Evolutionary conservation across 1,140 invertebrate species (phyloP).

Genomic region (Orchesella cincta): DNA sequence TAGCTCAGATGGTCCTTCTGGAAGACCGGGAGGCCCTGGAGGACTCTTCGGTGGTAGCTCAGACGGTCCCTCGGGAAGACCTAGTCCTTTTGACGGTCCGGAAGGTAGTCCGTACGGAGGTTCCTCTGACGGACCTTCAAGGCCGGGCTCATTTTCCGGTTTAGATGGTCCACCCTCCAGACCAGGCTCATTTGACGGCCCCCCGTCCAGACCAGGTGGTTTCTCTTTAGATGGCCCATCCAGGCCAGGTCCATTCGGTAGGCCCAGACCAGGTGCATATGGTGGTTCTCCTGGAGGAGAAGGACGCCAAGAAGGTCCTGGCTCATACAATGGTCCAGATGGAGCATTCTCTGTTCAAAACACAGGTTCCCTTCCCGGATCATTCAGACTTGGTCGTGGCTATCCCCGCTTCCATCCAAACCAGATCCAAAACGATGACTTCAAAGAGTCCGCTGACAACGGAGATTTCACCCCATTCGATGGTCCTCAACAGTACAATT

Average conservation of each 20-base stretch:
- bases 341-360: background rate
- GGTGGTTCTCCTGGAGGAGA: background rate
- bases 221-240: constrained; percentile 3
- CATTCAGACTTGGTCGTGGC: background rate
- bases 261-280: background rate
- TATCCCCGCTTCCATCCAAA: background rate
- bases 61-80: background rate
- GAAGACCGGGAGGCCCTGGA: background rate
- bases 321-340: background rate
- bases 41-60: background rate
- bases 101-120: background rate
- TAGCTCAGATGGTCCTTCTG: background rate
- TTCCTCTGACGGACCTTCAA: background rate
- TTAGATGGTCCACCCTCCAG: background rate
- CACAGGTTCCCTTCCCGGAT: background rate
- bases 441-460: constrained; percentile 22
- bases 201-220: background rate
- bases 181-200: background rate
- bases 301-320: background rate
- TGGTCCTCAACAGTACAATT: background rate
- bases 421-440: constrained; percentile 17
- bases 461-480: background rate
- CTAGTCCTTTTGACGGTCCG: background rate
- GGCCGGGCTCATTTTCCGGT: background rate
- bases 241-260: background rate